A percentile compares a stretch with the other conserved stretches of the same genome.
These are phyloP conservation scores for Dimorphilus gyrociliatus DNA, from an alignment of 2,888 invertebrate species.

Conservation along the genomic window DNA sequence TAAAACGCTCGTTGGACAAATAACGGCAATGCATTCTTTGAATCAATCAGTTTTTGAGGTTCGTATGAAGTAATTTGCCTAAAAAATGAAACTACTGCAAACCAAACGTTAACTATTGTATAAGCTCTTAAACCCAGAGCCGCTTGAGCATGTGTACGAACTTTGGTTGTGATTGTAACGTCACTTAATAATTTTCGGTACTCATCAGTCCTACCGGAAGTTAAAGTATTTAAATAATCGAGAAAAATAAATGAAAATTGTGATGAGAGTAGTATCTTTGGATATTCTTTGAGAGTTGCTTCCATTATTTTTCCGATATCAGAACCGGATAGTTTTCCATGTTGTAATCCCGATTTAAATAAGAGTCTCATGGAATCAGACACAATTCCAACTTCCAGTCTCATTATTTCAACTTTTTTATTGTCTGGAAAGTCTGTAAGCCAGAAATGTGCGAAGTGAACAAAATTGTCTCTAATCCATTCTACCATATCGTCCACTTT, in stretches of 20 bases:
- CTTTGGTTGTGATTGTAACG: constrained; percentile 28
- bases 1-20: no score
- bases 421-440: constrained; percentile 24
- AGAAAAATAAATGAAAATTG: constrained; percentile 26
- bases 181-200: constrained; percentile 29
- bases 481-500: constrained; percentile 19
- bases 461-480: constrained; percentile 29
- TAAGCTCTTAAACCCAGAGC: constrained; percentile 28
- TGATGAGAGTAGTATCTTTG: constrained; percentile 20
- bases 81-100: constrained; percentile 29
- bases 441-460: constrained; percentile 35
- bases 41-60: no score
- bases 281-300: constrained; percentile 32
- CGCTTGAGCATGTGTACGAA: constrained; percentile 32
- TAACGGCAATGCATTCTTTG: no score
- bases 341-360: constrained; percentile 24
- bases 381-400: constrained; percentile 28
- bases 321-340: constrained; percentile 17
- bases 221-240: constrained; percentile 26
- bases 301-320: constrained; percentile 22
- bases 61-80: no score
- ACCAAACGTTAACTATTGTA: constrained; percentile 30
- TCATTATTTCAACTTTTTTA: constrained; percentile 27
- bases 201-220: constrained; percentile 20
- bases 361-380: constrained; percentile 26